phyloP scores from a whole-genome alignment of 2,888 invertebrate genomes.

The Nomada ruficornis region DNA sequence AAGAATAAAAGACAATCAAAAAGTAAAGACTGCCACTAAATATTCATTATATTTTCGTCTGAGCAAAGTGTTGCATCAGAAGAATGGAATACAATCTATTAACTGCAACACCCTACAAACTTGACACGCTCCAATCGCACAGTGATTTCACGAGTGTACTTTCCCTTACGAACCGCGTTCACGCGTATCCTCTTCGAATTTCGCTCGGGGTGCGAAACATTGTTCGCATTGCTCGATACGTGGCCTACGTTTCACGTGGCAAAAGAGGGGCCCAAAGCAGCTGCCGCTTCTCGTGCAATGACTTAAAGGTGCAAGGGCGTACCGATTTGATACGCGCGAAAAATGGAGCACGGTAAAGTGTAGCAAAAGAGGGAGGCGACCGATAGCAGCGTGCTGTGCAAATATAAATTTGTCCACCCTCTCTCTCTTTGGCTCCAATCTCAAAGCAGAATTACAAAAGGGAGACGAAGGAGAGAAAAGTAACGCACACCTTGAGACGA shows the following conservation, averaged over 20 bases:
- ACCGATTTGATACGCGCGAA: conserved; percentile 49
- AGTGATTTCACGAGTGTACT: not conserved
- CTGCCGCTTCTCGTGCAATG: not conserved
- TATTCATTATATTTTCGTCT: too few relatives aligned
- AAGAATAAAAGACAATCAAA: too few relatives aligned
- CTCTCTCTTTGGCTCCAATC: not conserved
- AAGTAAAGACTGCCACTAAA: too few relatives aligned
- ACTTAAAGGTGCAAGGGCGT: conserved; percentile 49
- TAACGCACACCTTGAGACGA: conserved; percentile 38
- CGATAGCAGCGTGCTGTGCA: conserved; percentile 34
- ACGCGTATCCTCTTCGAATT: conserved; percentile 18
- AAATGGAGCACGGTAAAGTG: not conserved
- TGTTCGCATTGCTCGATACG: conserved; percentile 15
- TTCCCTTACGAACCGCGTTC: conserved; percentile 15
- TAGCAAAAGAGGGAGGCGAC: not conserved
- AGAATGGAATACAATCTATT: too few relatives aligned
- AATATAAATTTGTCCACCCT: conserved; percentile 43
- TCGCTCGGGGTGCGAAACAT: conserved; percentile 27
- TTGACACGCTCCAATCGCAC: too few relatives aligned
- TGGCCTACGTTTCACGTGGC: not conserved
- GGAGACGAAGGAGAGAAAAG: conserved; percentile 22
- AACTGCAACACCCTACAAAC: too few relatives aligned
- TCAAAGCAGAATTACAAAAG: conserved; percentile 6
- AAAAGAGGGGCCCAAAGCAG: too few relatives aligned
- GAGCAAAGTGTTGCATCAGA: too few relatives aligned